Evolutionary conservation across 2,888 invertebrate species (phyloP).

Genomic region (Luperina testacea): DNA sequence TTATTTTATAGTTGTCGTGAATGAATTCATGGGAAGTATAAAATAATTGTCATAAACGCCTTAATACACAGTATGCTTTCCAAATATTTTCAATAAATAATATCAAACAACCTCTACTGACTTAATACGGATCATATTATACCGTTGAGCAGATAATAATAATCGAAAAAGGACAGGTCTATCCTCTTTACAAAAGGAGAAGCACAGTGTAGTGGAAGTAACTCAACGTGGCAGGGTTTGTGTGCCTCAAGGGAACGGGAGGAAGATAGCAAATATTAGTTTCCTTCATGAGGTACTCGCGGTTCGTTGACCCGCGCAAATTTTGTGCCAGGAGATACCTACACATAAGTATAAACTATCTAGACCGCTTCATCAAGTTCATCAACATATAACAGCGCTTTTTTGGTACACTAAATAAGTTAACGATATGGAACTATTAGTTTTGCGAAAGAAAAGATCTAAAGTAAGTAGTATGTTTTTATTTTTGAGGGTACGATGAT

Average conservation of each 20-base stretch:
- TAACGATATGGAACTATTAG: constrained; percentile 15
- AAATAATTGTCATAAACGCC: background rate
- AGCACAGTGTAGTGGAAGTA: constrained; percentile 81
- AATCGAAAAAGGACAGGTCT: constrained; percentile 57
- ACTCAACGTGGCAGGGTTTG: constrained; percentile 80
- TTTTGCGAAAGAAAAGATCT: constrained; percentile 7
- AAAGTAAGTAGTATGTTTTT: background rate
- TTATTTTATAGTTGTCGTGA: constrained; percentile 49
- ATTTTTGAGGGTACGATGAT: background rate
- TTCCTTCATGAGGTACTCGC: constrained; percentile 82
- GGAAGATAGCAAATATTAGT: constrained; percentile 88
- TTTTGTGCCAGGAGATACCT: constrained; percentile 74
- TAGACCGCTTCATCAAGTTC: constrained; percentile 67
- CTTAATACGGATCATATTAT: constrained; percentile 41
- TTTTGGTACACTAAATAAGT: constrained; percentile 32
- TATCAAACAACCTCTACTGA: background rate
- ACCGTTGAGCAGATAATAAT: constrained; percentile 51
- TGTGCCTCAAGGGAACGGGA: constrained; percentile 83
- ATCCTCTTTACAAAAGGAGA: constrained; percentile 70
- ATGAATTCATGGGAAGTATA: background rate
- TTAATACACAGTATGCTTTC: background rate
- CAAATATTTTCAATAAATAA: background rate
- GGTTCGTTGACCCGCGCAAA: constrained; percentile 86
- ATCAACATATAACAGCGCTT: constrained; percentile 36
- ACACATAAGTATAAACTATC: constrained; percentile 72